phyloP scores from a whole-genome alignment of 92 coral and sea anemone genomes.

The Siderastrea siderea region DNA sequence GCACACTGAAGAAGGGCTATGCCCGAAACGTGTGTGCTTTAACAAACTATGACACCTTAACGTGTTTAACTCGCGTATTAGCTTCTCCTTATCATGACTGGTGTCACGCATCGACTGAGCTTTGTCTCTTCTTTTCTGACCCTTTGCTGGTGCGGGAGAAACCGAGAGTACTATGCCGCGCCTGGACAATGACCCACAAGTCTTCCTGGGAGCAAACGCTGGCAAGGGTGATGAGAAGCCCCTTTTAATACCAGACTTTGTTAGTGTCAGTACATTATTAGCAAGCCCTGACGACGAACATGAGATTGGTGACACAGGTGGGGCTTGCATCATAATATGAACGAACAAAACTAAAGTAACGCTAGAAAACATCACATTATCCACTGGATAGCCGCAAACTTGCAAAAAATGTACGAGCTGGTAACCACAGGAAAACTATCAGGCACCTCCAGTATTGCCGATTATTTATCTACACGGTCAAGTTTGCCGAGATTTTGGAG shows the following conservation, averaged over 20 bases:
- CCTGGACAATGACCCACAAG: no score
- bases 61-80: no score
- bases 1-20: no score
- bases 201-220: background rate
- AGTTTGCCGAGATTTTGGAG: slow-evolving; percentile 12
- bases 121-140: no score
- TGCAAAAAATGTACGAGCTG: slow-evolving; percentile 17
- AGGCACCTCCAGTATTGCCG: background rate
- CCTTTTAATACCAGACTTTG: background rate
- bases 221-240: background rate
- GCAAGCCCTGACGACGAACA: background rate
- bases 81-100: no score
- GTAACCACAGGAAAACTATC: background rate
- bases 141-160: background rate
- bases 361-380: background rate
- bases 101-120: no score
- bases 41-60: no score
- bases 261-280: background rate
- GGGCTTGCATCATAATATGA: background rate
- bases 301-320: background rate
- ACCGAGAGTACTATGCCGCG: background rate
- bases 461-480: slow-evolving; percentile 15
- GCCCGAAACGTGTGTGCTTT: no score
- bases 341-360: background rate
- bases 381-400: slow-evolving; percentile 4